Percentiles rank a stretch among this genome's conserved stretches.
Conservation (phyloP, 2,113 vertebrate species). For the Perccottus glenii region DNA sequence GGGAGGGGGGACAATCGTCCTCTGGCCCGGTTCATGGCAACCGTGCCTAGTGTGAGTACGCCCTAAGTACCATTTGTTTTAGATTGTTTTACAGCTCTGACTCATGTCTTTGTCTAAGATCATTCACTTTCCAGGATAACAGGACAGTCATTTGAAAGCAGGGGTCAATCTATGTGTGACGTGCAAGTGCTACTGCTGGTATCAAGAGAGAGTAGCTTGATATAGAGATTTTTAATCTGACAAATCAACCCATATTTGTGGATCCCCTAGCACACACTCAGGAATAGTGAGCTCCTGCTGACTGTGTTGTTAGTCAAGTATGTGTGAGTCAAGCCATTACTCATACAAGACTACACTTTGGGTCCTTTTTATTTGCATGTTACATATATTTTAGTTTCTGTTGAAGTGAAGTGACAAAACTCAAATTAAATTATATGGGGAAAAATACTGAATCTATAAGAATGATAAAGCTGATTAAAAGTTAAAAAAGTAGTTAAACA, state of each 20-base stretch:
- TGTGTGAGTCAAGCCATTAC: neutral
- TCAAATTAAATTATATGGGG: too few species aligned
- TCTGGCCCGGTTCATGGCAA: too few species aligned
- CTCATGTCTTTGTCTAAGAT: neutral
- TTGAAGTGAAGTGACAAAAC: too few species aligned
- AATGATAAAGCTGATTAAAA: too few species aligned
- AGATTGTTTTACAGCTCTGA: neutral
- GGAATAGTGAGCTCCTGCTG: neutral
- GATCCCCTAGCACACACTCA: neutral
- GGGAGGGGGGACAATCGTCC: too few species aligned
- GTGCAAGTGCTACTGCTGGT: neutral
- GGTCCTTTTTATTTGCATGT: too few species aligned
- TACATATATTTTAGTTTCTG: too few species aligned
- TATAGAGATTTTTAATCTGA: too few species aligned
- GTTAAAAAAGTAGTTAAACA: neutral
- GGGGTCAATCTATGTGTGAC: neutral
- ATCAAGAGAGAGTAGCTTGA: too few species aligned
- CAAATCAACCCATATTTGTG: neutral
- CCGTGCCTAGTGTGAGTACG: too few species aligned
- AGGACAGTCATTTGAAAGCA: neutral
- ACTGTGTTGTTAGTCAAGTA: neutral
- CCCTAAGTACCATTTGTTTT: neutral
- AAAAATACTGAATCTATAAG: too few species aligned
- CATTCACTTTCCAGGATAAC: conserved; percentile 4
- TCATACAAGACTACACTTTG: too few species aligned